Evolutionary conservation across 1,140 invertebrate genomes (phyloP).

Genomic region (Ctenoplectra terminalis): DNA sequence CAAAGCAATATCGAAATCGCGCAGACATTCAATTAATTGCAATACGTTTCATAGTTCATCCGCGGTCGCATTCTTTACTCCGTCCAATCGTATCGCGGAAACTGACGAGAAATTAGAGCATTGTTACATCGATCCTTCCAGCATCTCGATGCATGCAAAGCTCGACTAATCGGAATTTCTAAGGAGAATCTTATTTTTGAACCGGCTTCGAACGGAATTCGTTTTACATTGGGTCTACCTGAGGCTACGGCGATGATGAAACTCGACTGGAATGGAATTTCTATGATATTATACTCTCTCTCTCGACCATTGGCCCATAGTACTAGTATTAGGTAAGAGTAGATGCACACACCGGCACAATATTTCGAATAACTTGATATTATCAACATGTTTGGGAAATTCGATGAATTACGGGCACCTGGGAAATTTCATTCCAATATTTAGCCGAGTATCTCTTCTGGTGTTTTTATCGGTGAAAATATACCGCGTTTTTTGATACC

Average conservation of each 20-base stretch:
- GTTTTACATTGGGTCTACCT: conserved; percentile 39
- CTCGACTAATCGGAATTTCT: conserved; percentile 42
- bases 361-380: conserved; percentile 21
- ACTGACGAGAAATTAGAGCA: conserved; percentile 17
- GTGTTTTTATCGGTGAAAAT: neutral
- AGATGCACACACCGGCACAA: neutral
- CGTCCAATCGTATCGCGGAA: neutral
- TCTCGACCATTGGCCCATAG: neutral
- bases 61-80: neutral
- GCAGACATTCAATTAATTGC: neutral
- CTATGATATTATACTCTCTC: conserved; percentile 29
- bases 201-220: conserved; percentile 22
- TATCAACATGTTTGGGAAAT: conserved; percentile 28
- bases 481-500: no score
- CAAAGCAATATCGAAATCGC: neutral
- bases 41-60: neutral
- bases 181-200: conserved; percentile 38
- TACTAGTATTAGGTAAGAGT: neutral
- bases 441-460: neutral
- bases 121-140: neutral
- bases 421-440: neutral
- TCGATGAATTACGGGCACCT: neutral
- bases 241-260: conserved; percentile 35
- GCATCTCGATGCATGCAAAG: neutral
- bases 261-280: conserved; percentile 47